Conservation (phyloP, 2,888 invertebrate species). For the Eupithecia dodoneata region DNA sequence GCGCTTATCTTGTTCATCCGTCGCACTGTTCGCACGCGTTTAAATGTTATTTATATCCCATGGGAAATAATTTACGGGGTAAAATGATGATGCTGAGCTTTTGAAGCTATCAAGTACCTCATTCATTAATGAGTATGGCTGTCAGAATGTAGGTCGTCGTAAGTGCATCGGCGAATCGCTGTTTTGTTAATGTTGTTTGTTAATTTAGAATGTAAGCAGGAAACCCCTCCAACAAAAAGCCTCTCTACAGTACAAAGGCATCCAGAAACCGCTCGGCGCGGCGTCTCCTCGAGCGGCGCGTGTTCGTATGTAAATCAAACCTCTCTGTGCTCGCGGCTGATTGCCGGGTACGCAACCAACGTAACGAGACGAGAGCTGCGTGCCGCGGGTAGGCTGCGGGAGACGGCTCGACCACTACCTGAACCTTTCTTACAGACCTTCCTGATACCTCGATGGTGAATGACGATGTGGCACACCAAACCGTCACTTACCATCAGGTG, state of each 20-base stretch:
- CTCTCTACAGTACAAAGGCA: background rate
- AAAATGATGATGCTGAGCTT: background rate
- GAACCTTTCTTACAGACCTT: too few species aligned
- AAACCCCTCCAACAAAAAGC: background rate
- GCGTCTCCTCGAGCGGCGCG: slow-evolving; percentile 9
- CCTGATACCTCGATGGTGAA: too few species aligned
- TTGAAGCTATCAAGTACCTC: background rate
- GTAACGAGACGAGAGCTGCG: slow-evolving; percentile 38
- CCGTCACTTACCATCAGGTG: too few species aligned
- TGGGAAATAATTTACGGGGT: too few species aligned
- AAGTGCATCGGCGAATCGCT: background rate
- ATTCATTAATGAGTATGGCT: too few species aligned
- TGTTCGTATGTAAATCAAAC: slow-evolving; percentile 35
- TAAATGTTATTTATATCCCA: too few species aligned
- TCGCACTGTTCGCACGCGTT: too few species aligned
- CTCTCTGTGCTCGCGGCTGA: slow-evolving; percentile 22
- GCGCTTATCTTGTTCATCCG: background rate
- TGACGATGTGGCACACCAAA: too few species aligned
- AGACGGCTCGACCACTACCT: slow-evolving; percentile 15
- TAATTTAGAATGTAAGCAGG: background rate
- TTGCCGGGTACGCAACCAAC: slow-evolving; percentile 35
- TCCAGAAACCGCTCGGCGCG: slow-evolving; percentile 6
- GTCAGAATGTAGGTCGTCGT: background rate
- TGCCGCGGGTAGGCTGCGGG: background rate
- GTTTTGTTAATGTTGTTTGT: background rate